Evolutionary conservation across 1,140 invertebrate species (phyloP), one percentile per base, ranked within the genome.

Genomic region (Heliconius congener): DNA sequence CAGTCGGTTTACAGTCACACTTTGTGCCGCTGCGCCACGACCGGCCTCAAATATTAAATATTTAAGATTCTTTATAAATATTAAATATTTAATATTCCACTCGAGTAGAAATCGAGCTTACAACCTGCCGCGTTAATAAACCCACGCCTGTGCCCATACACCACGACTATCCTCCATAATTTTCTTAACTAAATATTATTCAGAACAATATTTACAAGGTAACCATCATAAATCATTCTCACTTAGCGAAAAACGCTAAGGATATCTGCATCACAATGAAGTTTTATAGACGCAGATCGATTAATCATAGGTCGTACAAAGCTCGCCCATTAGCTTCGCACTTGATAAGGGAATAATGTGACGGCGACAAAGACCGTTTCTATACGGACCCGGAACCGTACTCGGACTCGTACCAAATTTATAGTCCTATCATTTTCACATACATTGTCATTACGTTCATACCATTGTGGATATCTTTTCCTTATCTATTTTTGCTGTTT

Each of bases 311-410:
- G 79, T 88, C 76, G 83, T 85, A 92, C 90, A 93, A 93, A 87
- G 90, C 89, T 88, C 77, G 87, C 87, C 90, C 90, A 91, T 93
- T 92, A 93, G 89, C 90, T 92, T 89, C 84, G 83, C 83, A 90
- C 87, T 93, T 92, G 90, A 93, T 92, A 91, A 92, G 89, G 88
- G 90, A 87, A 88, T 90, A 90, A 90, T 90, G 85, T 86, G 87
- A 88, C 83, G 83, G 84, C 85, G 84, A 89, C 88, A 91, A 90
- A 85, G 84, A 86, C 57, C 85, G 83, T 78, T 86, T 85, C 88
- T 85, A 87, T 87, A 85, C 87, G 86, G 86, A 86, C 79, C 85
- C 87, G 82, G 83, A 85, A 85, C 83, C 82, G 80, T 81, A 75
- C 71, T 78, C 77, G 81, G 77, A 79, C 81, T 74, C n/a, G 66